Percentiles rank a stretch among this genome's conserved stretches.
These are phyloP conservation scores for Scelioninae gen. 1 DNA, from an alignment of 2,888 invertebrate genomes.

Conservation along the genomic window DNA sequence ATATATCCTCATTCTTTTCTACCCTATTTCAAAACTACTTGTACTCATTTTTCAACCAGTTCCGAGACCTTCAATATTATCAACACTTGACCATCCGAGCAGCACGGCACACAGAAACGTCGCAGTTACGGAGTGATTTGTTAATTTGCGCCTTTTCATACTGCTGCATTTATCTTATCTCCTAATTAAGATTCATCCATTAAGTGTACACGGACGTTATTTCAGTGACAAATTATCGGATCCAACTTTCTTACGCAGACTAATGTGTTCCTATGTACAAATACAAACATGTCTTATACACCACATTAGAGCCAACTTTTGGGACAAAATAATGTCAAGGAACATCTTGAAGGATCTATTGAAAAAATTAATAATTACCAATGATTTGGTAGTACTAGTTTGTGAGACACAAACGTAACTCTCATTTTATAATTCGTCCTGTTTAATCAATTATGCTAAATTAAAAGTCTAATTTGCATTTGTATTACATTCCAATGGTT, in stretches of 20 bases:
- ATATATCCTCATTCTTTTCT: background rate
- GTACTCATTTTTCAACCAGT: background rate
- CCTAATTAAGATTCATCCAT: constrained; percentile 61
- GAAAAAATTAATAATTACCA: constrained; percentile 51
- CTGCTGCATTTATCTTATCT: constrained; percentile 61
- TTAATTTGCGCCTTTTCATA: constrained; percentile 45
- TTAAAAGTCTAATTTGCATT: background rate
- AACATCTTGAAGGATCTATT: constrained; percentile 16
- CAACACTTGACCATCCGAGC: constrained; percentile 44
- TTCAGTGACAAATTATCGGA: constrained; percentile 61
- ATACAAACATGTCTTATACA: constrained; percentile 55
- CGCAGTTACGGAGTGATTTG: constrained; percentile 44
- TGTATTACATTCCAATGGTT: background rate
- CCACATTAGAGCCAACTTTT: constrained; percentile 71
- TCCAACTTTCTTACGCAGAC: constrained; percentile 49
- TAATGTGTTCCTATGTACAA: constrained; percentile 67
- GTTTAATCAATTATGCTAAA: too few species aligned
- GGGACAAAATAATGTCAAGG: constrained; percentile 53
- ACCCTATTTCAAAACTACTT: background rate
- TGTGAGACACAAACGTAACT: too few species aligned
- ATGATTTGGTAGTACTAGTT: too few species aligned
- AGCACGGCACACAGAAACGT: constrained; percentile 8
- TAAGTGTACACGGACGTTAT: constrained; percentile 35
- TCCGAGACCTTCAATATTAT: constrained; percentile 23
- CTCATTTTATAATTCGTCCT: too few species aligned